Percentiles rank a stretch among this genome's conserved stretches.
Evolutionary conservation across 1,140 invertebrate genomes (phyloP).

Genomic region (Tribolium madens): DNA sequence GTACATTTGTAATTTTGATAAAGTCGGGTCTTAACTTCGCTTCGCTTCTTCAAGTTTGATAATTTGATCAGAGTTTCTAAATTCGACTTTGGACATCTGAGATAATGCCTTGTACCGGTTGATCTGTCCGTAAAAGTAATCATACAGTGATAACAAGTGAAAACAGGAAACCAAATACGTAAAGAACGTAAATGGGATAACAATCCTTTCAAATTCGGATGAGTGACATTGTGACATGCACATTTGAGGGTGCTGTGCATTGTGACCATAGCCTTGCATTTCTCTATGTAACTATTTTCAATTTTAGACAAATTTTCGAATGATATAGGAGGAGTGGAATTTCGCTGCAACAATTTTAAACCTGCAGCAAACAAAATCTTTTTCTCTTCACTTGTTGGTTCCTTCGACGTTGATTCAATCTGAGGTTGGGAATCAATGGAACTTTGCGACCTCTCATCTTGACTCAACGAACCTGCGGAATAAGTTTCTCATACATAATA

Average conservation of each 20-base stretch:
- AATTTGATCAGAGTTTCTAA: slow-evolving; percentile 58
- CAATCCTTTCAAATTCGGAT: slow-evolving; percentile 55
- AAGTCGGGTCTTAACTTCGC: slow-evolving; percentile 58
- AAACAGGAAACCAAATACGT: slow-evolving; percentile 62
- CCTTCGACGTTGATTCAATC: not conserved
- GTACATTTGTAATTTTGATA: slow-evolving; percentile 62
- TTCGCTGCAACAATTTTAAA: slow-evolving; percentile 56
- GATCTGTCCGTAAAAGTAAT: slow-evolving; percentile 67
- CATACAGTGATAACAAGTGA: slow-evolving; percentile 72
- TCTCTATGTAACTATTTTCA: slow-evolving; percentile 61
- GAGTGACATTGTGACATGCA: slow-evolving; percentile 59
- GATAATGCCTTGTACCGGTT: slow-evolving; percentile 56
- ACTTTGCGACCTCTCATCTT: slow-evolving; percentile 35
- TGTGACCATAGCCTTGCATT: slow-evolving; percentile 61
- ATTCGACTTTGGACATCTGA: slow-evolving; percentile 52
- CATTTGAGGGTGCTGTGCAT: slow-evolving; percentile 59
- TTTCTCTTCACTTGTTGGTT: slow-evolving; percentile 46
- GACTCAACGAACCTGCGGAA: slow-evolving; percentile 22
- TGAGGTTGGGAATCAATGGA: slow-evolving; percentile 19
- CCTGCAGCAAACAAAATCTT: slow-evolving; percentile 62
- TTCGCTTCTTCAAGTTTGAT: slow-evolving; percentile 56
- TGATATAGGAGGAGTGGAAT: slow-evolving; percentile 47
- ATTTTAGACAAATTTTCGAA: slow-evolving; percentile 57
- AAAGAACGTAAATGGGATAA: slow-evolving; percentile 58
- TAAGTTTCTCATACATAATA: not conserved